A percentile compares a stretch with the other conserved stretches of the same genome.
phyloP scores from a whole-genome alignment of 2,113 vertebrate genomes.

The Lasiurus borealis region DNA sequence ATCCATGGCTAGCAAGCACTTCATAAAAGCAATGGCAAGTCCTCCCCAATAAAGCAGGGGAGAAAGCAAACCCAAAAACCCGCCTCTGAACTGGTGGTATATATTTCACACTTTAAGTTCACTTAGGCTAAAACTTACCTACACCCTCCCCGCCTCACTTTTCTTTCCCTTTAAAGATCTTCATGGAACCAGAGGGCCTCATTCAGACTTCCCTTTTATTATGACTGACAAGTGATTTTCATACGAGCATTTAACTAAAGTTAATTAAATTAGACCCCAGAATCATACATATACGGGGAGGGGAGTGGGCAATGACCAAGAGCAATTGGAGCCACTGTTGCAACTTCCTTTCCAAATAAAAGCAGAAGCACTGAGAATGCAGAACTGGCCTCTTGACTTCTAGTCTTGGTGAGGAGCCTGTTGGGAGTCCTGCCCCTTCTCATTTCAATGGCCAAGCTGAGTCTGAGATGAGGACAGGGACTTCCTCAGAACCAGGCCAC shows the following conservation, averaged over 20 bases:
- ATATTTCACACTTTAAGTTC: slow-evolving; percentile 68
- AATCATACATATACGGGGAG: slow-evolving; percentile 3
- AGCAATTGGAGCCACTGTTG: slow-evolving; percentile 32
- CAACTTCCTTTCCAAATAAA: slow-evolving; percentile 78
- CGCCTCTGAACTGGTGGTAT: slow-evolving; percentile 77
- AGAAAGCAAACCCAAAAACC: slow-evolving; percentile 81
- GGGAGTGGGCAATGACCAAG: slow-evolving; percentile 45
- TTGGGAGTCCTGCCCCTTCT: background rate
- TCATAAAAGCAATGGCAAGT: slow-evolving; percentile 72
- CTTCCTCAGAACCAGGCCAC: background rate
- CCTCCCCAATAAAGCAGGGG: slow-evolving; percentile 80
- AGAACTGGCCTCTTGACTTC: slow-evolving; percentile 52
- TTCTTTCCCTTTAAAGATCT: slow-evolving; percentile 42
- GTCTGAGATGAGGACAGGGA: slow-evolving; percentile 21
- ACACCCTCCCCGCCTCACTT: background rate
- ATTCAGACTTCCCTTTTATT: slow-evolving; percentile 66
- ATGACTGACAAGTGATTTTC: slow-evolving; percentile 65
- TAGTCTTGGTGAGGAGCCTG: slow-evolving; percentile 42
- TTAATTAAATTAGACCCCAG: slow-evolving; percentile 67
- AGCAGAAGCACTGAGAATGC: slow-evolving; percentile 58
- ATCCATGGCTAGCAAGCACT: slow-evolving; percentile 85
- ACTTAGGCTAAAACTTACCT: slow-evolving; percentile 14
- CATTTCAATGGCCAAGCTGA: slow-evolving; percentile 16
- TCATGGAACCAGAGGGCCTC: slow-evolving; percentile 19
- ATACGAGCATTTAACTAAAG: slow-evolving; percentile 62